phyloP scores from a whole-genome alignment of 1,140 invertebrate species.

The Odontomachus brunneus region DNA sequence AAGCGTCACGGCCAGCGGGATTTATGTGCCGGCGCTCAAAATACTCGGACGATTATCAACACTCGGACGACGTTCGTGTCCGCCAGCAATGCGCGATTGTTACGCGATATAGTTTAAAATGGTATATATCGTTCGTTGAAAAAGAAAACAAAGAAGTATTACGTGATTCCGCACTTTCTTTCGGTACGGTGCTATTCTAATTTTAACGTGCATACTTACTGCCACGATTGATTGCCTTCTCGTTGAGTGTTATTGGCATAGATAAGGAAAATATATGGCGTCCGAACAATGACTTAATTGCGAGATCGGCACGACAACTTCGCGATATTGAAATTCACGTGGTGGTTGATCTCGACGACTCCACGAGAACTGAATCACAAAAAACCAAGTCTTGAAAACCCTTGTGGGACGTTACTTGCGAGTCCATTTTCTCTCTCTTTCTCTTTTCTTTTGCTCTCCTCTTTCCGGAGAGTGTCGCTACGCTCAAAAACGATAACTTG shows the following conservation, averaged over 20 bases:
- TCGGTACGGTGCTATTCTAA: constrained; percentile 68
- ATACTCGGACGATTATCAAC: constrained; percentile 10
- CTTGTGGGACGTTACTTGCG: constrained; percentile 19
- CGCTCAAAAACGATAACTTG: constrained; percentile 60
- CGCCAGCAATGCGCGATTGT: constrained; percentile 1
- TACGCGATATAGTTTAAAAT: constrained; percentile 22
- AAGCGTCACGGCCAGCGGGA: constrained; percentile 1
- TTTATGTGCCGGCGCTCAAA: constrained; percentile 13
- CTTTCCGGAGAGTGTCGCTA: constrained; percentile 42
- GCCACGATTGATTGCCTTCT: constrained; percentile 64
- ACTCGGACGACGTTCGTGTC: not conserved
- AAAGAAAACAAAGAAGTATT: not conserved
- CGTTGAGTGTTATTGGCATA: constrained; percentile 49
- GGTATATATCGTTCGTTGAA: constrained; percentile 35
- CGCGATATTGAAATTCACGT: constrained; percentile 6
- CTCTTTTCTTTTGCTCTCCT: not conserved
- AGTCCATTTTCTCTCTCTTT: not conserved
- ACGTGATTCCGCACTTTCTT: constrained; percentile 51
- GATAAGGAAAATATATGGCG: constrained; percentile 37
- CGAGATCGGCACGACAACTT: constrained; percentile 10
- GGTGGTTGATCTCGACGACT: not conserved
- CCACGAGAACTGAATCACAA: not conserved
- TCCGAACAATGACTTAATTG: constrained; percentile 33
- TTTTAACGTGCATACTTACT: constrained; percentile 65
- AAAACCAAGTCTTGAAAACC: constrained; percentile 16